These are phyloP conservation scores for Sinocyclocheilus grahami DNA, from an alignment of 2,113 vertebrate species.

Conservation along the genomic window DNA sequence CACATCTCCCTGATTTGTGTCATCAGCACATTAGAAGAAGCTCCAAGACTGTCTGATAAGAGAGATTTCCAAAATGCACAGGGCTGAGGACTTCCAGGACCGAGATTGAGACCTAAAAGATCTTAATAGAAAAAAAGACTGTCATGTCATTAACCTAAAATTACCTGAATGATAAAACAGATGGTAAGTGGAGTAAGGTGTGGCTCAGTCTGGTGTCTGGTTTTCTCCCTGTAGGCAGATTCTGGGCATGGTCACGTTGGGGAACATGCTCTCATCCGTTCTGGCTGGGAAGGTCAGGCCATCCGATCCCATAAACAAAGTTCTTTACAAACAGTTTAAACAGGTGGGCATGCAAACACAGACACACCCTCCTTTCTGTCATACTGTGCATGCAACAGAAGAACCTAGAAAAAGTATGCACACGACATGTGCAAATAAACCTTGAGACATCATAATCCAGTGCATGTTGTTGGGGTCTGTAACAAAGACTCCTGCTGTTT, in stretches of 20 bases:
- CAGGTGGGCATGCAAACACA: conserved; percentile 69
- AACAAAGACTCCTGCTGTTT: background rate
- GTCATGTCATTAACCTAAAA: background rate
- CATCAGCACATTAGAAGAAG: no score
- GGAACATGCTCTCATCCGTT: conserved; percentile 85
- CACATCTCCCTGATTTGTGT: no score
- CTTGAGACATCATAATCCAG: background rate
- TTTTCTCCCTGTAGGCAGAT: conserved; percentile 69
- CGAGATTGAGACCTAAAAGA: background rate
- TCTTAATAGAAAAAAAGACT: background rate
- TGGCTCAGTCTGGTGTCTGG: conserved; percentile 19
- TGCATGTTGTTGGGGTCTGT: background rate
- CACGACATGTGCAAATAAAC: background rate
- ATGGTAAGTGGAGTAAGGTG: background rate
- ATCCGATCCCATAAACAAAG: conserved; percentile 77
- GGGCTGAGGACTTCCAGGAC: background rate
- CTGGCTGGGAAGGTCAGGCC: conserved; percentile 82
- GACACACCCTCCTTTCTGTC: background rate
- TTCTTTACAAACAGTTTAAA: conserved; percentile 85
- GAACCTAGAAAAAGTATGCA: background rate
- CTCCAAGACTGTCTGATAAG: no score
- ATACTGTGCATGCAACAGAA: background rate
- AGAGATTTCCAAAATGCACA: background rate
- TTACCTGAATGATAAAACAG: background rate
- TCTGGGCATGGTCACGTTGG: conserved; percentile 85